Conservation (phyloP, 2,113 vertebrate genomes). For the Zosterops pallidus region DNA sequence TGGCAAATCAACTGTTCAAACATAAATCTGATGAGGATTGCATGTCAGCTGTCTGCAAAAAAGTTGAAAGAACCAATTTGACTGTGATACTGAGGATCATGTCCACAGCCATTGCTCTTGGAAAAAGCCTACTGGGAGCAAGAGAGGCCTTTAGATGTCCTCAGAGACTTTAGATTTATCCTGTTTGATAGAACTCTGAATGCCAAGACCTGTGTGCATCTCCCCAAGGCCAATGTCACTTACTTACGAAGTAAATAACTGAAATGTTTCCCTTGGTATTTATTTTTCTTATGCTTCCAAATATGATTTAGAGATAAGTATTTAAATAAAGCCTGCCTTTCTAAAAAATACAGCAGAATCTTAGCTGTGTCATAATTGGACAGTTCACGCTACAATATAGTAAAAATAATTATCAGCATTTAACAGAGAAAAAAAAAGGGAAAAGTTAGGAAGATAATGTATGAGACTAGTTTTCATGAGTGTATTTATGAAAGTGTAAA, state of each 20-base stretch:
- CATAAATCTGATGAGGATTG: neutral
- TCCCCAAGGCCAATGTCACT: neutral
- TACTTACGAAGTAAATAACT: neutral
- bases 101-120: fast-evolving
- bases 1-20: neutral
- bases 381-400: neutral
- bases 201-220: neutral
- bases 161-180: neutral
- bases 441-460: neutral
- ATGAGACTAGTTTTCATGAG: neutral
- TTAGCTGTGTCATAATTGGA: neutral
- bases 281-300: neutral
- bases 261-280: neutral
- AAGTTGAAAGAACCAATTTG: neutral
- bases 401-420: neutral
- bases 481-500: neutral
- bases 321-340: neutral
- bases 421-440: neutral
- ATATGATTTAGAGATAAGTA: neutral
- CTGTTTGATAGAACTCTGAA: neutral
- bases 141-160: neutral
- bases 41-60: neutral
- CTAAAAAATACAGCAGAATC: neutral
- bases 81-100: neutral
- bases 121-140: neutral